Conservation (phyloP, 2,888 invertebrate genomes). For the Heteromyza rotundicornis region DNA sequence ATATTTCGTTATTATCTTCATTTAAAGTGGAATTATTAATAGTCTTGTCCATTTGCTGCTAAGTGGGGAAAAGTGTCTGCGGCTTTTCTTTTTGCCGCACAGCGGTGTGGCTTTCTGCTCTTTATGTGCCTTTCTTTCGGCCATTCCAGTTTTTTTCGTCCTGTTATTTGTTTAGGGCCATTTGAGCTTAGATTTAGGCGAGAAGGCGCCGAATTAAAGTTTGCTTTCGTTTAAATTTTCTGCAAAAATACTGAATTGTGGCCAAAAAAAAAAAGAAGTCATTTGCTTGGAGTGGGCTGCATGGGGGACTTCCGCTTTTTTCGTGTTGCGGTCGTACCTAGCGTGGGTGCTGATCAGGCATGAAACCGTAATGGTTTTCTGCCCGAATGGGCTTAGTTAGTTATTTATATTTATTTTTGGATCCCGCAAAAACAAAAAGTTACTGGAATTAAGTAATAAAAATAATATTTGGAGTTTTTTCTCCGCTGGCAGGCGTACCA, state of each 20-base stretch:
- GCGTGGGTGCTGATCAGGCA: constrained; percentile 8
- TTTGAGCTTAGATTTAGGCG: constrained; percentile 10
- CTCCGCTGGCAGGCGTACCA: neutral
- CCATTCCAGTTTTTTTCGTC: neutral
- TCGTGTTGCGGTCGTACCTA: neutral
- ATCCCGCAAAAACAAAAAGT: neutral
- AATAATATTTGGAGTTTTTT: constrained; percentile 3
- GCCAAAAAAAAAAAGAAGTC: neutral
- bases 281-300: neutral
- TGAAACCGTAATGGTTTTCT: constrained; percentile 14
- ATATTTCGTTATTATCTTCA: constrained; percentile 28
- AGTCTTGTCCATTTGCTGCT: constrained; percentile 23
- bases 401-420: constrained; percentile 14
- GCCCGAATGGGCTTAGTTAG: constrained; percentile 16
- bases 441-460: constrained; percentile 12
- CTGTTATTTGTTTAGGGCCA: constrained; percentile 1
- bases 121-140: neutral
- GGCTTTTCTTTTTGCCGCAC: neutral
- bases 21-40: constrained; percentile 26
- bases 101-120: neutral
- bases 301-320: neutral
- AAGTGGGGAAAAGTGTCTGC: constrained; percentile 11
- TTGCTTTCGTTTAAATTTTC: neutral
- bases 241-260: neutral
- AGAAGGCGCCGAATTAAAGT: neutral